phyloP scores from a whole-genome alignment of 2,888 invertebrate genomes.

The Zaprionus obscuricornis region DNA sequence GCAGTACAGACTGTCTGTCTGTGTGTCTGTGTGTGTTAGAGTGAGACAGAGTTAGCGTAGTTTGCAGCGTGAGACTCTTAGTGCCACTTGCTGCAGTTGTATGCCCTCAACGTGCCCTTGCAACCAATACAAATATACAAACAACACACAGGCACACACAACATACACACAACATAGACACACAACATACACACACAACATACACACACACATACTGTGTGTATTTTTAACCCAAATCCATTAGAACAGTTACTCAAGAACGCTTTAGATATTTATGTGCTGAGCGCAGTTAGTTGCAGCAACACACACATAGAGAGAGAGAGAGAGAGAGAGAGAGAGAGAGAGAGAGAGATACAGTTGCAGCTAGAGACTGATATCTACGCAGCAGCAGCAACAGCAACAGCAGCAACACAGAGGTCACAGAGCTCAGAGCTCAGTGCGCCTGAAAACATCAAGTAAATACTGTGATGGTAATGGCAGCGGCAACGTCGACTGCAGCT shows the following conservation, averaged over 20 bases:
- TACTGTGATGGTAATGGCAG: slow-evolving; percentile 44
- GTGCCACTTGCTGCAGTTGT: slow-evolving; percentile 40
- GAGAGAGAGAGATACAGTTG: slow-evolving; percentile 10
- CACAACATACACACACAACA: background rate
- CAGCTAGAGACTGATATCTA: slow-evolving; percentile 28
- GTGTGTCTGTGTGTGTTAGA: no score
- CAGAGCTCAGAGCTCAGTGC: slow-evolving; percentile 43
- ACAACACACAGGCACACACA: slow-evolving; percentile 18
- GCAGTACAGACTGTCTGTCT: no score
- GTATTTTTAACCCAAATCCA: slow-evolving; percentile 79
- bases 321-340: background rate
- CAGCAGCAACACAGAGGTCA: slow-evolving; percentile 49
- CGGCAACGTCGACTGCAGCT: slow-evolving; percentile 34
- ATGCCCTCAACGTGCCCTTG: slow-evolving; percentile 72
- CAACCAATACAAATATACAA: no score
- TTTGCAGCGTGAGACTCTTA: background rate
- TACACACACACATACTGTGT: slow-evolving; percentile 25
- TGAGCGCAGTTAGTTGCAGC: slow-evolving; percentile 44
- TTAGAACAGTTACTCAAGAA: slow-evolving; percentile 79
- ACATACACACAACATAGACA: slow-evolving; percentile 1
- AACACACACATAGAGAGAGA: slow-evolving; percentile 24
- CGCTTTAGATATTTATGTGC: slow-evolving; percentile 76
- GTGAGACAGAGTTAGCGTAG: background rate
- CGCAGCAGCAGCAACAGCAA: slow-evolving; percentile 14
- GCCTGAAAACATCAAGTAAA: slow-evolving; percentile 68